Percentiles rank a stretch among this genome's conserved stretches.
phyloP scores from a whole-genome alignment of 2,888 invertebrate species.

The Julus scandinavius region DNA sequence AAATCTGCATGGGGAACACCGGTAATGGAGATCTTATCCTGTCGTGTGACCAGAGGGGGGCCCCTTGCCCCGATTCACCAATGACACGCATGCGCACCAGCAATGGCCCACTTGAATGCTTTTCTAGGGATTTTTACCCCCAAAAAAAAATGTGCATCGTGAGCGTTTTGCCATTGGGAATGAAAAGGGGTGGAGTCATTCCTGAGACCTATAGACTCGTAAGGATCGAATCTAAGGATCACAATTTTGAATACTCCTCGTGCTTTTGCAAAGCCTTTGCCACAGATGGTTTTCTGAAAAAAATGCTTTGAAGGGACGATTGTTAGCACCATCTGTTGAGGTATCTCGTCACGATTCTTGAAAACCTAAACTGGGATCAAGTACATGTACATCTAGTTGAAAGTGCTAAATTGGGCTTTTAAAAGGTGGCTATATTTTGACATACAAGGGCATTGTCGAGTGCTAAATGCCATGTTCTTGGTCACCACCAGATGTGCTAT shows the following conservation, averaged over 20 bases:
- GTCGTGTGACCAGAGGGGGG: slow-evolving; percentile 5
- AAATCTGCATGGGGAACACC: slow-evolving; percentile 31
- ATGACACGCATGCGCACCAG: background rate
- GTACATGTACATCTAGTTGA: no score
- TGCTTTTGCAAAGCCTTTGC: background rate
- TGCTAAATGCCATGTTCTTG: no score
- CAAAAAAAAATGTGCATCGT: background rate
- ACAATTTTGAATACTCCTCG: background rate
- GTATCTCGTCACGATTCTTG: no score
- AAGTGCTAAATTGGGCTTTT: no score
- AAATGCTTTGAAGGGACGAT: no score
- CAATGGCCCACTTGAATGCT: background rate
- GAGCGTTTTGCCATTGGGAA: background rate
- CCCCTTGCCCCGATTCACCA: background rate
- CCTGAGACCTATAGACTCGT: background rate
- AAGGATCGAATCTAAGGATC: background rate
- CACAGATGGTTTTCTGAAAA: background rate
- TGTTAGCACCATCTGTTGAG: no score
- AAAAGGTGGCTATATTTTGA: no score
- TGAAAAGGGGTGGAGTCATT: background rate
- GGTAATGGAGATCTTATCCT: slow-evolving; percentile 38
- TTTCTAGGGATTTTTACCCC: background rate
- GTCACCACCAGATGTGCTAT: no score
- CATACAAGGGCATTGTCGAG: no score
- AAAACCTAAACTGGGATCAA: no score